Conservation (phyloP, 2,888 invertebrate species). For the Antheraea yamamai region DNA sequence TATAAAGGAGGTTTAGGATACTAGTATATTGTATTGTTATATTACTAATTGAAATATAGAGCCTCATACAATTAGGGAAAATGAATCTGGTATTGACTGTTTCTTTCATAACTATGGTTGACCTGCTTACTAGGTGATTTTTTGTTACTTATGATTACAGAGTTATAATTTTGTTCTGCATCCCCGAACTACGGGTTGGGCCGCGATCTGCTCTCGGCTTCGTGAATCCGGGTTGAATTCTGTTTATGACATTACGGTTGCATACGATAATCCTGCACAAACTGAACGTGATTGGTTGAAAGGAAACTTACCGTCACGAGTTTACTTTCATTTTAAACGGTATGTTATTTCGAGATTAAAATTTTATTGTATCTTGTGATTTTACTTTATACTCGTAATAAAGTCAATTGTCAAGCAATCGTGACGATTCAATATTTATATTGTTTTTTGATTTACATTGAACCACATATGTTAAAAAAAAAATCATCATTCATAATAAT, state of each 20-base stretch:
- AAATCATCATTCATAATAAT: too few species aligned
- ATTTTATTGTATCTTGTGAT: not conserved
- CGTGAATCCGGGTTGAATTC: conserved; percentile 85
- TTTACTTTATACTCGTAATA: not conserved
- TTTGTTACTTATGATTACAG: conserved; percentile 39
- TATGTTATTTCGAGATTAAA: conserved; percentile 40
- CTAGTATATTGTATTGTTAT: too few species aligned
- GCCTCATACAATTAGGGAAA: too few species aligned
- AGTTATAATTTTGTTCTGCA: conserved; percentile 90
- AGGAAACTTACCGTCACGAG: conserved; percentile 88
- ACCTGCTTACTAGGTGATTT: not conserved
- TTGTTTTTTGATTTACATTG: not conserved
- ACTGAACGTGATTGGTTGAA: conserved; percentile 86
- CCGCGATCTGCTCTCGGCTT: conserved; percentile 81
- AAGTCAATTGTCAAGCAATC: not conserved
- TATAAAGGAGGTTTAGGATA: not conserved
- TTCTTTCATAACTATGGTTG: too few species aligned
- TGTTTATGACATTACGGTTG: conserved; percentile 93
- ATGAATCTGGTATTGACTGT: too few species aligned
- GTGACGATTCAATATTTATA: not conserved
- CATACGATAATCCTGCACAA: conserved; percentile 90
- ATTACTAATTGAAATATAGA: too few species aligned
- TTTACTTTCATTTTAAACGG: conserved; percentile 89
- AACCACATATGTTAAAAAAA: too few species aligned
- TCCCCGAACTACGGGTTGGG: conserved; percentile 92